A percentile compares a stretch with the other conserved stretches of the same genome.
These are phyloP conservation scores for Eretmochelys imbricata DNA, from an alignment of 2,113 vertebrate genomes.

Conservation along the genomic window DNA sequence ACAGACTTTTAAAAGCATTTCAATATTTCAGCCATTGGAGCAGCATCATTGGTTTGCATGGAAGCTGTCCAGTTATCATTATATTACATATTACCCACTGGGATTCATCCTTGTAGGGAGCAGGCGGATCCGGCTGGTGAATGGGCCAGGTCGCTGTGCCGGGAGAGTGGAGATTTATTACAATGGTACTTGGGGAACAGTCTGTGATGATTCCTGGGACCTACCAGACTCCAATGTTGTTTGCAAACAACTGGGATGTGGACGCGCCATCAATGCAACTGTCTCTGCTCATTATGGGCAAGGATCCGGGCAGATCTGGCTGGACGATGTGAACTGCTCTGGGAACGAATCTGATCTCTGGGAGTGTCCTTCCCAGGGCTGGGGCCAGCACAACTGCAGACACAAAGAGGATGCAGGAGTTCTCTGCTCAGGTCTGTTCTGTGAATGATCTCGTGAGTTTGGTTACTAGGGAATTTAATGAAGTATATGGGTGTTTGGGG, in stretches of 20 bases:
- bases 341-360: conserved; percentile 76
- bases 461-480: background rate
- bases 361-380: conserved; percentile 66
- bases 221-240: conserved; percentile 72
- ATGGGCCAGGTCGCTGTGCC: conserved; percentile 47
- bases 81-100: background rate
- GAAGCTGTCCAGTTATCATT: background rate
- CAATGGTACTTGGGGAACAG: conserved; percentile 76
- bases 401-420: conserved; percentile 72
- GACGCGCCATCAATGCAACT: conserved; percentile 73
- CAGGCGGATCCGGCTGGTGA: background rate
- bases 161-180: conserved; percentile 80
- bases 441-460: background rate
- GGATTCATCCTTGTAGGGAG: background rate
- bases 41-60: background rate
- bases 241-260: conserved; percentile 80
- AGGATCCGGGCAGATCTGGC: conserved; percentile 76
- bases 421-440: conserved; percentile 61
- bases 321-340: conserved; percentile 75
- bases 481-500: background rate
- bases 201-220: conserved; percentile 82
- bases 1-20: background rate
- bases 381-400: conserved; percentile 72
- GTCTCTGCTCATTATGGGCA: conserved; percentile 69
- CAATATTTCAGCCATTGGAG: background rate